phyloP scores from a whole-genome alignment of 2,888 invertebrate genomes.

The Anthrax anthrax region DNA sequence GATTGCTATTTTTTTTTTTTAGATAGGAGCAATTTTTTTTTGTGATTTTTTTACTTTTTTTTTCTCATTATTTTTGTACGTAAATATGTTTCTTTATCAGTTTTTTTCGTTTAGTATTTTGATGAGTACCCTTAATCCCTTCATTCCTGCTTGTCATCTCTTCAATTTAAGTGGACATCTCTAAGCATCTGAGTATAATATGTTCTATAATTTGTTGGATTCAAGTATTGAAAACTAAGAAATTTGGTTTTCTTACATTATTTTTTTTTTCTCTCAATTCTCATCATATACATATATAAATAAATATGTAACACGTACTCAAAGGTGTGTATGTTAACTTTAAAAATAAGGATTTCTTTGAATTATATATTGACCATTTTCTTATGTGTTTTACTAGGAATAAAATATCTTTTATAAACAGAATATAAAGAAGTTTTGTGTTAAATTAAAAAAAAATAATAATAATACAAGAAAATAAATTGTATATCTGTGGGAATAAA shows the following conservation, averaged over 20 bases:
- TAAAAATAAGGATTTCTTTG: constrained; percentile 3
- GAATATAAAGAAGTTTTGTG: too few species aligned
- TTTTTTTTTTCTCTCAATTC: too few species aligned
- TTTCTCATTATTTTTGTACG: neutral
- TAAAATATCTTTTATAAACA: neutral
- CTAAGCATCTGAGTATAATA: neutral
- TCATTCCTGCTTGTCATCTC: constrained; percentile 3
- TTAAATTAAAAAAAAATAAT: too few species aligned
- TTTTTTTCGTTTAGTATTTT: neutral
- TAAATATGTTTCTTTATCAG: neutral
- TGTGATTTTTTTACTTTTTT: too few species aligned
- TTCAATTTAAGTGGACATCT: neutral
- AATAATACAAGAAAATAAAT: neutral
- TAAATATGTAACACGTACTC: too few species aligned
- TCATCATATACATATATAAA: too few species aligned
- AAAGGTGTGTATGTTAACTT: constrained; percentile 2
- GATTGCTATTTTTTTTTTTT: neutral
- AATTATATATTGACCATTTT: neutral
- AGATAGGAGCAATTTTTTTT: neutral
- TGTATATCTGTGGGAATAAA: constrained; percentile 4
- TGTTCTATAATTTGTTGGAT: neutral
- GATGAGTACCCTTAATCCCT: constrained; percentile 5
- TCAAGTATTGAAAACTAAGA: too few species aligned
- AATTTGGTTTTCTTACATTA: neutral
- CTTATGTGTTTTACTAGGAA: neutral